These are phyloP conservation scores for Cynoglossus semilaevis DNA, from an alignment of 2,113 vertebrate genomes.

Conservation along the genomic window DNA sequence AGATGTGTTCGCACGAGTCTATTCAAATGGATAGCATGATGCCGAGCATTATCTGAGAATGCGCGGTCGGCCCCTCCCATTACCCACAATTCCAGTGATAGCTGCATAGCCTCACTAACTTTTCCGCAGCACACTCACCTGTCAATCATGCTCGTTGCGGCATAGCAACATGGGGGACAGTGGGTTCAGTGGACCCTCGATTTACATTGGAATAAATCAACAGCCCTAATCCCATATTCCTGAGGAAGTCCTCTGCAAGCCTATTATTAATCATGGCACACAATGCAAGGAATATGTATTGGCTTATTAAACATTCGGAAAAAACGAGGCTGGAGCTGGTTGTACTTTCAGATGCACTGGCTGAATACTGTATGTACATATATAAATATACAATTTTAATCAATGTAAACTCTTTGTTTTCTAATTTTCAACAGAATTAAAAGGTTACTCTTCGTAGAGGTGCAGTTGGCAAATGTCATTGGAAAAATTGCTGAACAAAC, in stretches of 20 bases:
- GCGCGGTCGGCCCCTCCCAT: conserved; percentile 26
- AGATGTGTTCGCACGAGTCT: conserved; percentile 31
- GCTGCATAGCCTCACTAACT: conserved; percentile 63
- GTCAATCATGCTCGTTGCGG: conserved; percentile 63
- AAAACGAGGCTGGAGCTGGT: conserved; percentile 17
- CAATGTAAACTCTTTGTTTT: background rate
- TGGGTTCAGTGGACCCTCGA: conserved; percentile 45
- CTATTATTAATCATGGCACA: conserved; percentile 53
- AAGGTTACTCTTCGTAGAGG: too few species aligned
- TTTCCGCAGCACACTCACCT: conserved; percentile 55
- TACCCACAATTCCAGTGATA: conserved; percentile 45
- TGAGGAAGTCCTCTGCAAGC: conserved; percentile 26
- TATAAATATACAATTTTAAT: conserved; percentile 1
- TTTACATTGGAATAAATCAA: conserved; percentile 47
- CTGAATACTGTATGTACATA: conserved; percentile 4
- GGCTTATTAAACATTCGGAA: conserved; percentile 38
- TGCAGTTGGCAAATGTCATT: too few species aligned
- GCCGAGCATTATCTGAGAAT: conserved; percentile 46
- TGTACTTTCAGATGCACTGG: conserved; percentile 3
- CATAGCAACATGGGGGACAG: conserved; percentile 47
- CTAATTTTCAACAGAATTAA: too few species aligned
- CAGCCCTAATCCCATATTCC: conserved; percentile 48
- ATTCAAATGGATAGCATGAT: conserved; percentile 62
- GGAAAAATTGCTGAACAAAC: too few species aligned
- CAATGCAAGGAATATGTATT: conserved; percentile 25